Evolutionary conservation across 2,888 invertebrate genomes (phyloP), one percentile per base, ranked within the genome.

Genomic region (Pimpla rufipes): DNA sequence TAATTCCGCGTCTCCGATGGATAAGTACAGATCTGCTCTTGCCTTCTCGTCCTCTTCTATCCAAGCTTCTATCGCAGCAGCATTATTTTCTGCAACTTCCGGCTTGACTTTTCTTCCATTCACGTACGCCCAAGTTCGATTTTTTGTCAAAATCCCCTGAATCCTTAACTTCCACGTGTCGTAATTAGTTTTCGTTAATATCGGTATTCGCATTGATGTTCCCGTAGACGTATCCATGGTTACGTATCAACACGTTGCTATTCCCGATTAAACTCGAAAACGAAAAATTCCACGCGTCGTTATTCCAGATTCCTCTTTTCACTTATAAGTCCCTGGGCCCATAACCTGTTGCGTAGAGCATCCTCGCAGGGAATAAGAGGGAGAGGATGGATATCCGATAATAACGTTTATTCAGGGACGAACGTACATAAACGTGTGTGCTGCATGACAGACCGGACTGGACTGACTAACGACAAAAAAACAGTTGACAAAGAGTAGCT

Each of bases 151-250:
- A 0, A 77, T 45, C 0, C 23, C 67, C 35, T 77, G 45, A 7
- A 57, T 18, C 23, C 59, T 40, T 4, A 77, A 11, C 21, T 67
- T 68, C 76, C 76, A 68, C n/a, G 74, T 74, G 29, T 74, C 74
- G 37, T 74, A 74, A 47, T 74, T 74, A 1, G 42, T 62, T 71
- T 55, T 40, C 13, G 37, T 71, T 57, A 71, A 55, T 37, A 50
- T 42, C 35, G 55, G 57, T 13, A 71, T 71, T 0, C 55, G 59
- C 6, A 59, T 3, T 1, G 59, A 29, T 35, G 59, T 4, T 59
- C 35, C 35, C 35, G 13, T 2, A 13, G 29, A 1, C 11, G 59
- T 5, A 1, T 59, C 59, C 59, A 59, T 59, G 16, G 50, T 16
- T 21, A 70, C 0, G 16, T n/a, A 2, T 52, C 62, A n/a, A 50